These are phyloP conservation scores for Steinernema feltiae DNA, from an alignment of 1,140 invertebrate genomes.

Conservation along the genomic window DNA sequence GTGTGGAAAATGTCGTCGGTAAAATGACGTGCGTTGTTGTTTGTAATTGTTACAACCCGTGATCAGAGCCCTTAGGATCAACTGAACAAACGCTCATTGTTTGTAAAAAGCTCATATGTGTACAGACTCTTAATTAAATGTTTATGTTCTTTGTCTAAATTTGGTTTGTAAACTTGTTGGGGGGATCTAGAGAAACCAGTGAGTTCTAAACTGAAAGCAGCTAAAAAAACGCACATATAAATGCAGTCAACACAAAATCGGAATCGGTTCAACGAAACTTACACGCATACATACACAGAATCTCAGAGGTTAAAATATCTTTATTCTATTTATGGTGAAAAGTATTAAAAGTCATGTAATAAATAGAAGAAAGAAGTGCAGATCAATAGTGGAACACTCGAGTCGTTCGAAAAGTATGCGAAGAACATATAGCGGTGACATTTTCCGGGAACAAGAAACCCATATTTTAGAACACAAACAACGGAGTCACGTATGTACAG, in stretches of 20 bases:
- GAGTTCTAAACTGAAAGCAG: no score
- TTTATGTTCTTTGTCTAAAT: no score
- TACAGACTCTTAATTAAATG: not conserved
- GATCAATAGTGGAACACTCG: not conserved
- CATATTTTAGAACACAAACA: not conserved
- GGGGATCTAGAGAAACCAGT: no score
- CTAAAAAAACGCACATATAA: no score
- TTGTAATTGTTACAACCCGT: slow-evolving; percentile 2
- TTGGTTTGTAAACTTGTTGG: no score
- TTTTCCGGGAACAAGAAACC: not conserved
- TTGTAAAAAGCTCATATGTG: not conserved
- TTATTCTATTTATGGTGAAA: no score
- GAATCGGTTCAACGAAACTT: no score
- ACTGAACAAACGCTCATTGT: no score
- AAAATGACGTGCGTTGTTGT: not conserved
- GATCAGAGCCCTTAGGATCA: not conserved
- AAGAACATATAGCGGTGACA: not conserved
- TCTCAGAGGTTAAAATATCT: no score
- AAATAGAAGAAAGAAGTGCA: not conserved
- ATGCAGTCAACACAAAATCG: no score
- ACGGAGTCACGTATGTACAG: not conserved
- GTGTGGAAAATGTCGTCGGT: slow-evolving; percentile 43
- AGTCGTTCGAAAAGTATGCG: not conserved
- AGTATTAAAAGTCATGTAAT: no score
- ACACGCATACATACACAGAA: no score